Evolutionary conservation across 2,888 invertebrate species (phyloP).

Genomic region (Baccha elongata): DNA sequence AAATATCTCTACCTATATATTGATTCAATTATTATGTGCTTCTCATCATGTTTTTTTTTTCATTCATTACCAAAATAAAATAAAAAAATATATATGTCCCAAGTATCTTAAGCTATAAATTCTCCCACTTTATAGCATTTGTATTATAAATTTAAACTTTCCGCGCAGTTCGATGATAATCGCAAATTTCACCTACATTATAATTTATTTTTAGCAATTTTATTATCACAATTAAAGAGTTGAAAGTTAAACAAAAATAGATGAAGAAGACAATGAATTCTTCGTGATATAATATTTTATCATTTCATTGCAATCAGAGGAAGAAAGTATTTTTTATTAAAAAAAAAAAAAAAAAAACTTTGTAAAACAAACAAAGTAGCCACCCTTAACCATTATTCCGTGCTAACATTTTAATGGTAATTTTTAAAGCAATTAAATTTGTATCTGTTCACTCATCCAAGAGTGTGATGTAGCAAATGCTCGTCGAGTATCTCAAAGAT

Average conservation of each 20-base stretch:
- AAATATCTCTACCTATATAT: background rate
- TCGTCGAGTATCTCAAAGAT: conserved; percentile 30
- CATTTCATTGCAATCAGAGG: background rate
- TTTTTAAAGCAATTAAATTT: conserved; percentile 18
- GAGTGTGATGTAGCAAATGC: conserved; percentile 5
- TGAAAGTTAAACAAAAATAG: conserved; percentile 41
- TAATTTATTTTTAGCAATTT: conserved; percentile 54
- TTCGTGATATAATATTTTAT: background rate
- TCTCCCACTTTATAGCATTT: background rate
- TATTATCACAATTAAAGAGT: conserved; percentile 52
- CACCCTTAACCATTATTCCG: background rate
- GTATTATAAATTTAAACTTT: conserved; percentile 49
- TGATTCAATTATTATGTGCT: background rate
- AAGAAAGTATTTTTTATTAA: background rate
- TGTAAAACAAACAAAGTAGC: background rate
- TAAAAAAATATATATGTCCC: too few species aligned
- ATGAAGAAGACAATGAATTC: conserved; percentile 4
- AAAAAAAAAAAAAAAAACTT: background rate
- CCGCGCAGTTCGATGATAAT: conserved; percentile 60
- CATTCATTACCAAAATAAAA: background rate
- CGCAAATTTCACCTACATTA: conserved; percentile 38
- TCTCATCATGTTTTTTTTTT: background rate
- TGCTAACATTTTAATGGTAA: background rate
- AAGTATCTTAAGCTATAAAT: background rate
- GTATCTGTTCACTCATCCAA: conserved; percentile 35